phyloP scores from a whole-genome alignment of 2,113 vertebrate genomes.

The Fulmarus glacialis region DNA sequence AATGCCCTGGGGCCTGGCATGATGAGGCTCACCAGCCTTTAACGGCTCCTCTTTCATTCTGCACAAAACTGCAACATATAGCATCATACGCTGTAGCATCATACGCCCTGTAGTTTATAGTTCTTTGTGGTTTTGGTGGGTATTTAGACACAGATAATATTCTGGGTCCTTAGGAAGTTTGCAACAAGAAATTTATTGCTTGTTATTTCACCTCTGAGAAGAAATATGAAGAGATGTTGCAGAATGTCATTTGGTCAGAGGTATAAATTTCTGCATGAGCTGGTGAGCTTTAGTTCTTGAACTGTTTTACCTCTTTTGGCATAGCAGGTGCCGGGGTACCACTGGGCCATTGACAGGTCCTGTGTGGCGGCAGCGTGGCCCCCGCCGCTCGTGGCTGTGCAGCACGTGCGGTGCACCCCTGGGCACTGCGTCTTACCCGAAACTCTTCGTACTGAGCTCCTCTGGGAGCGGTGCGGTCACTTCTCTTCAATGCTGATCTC shows the following conservation, averaged over 20 bases:
- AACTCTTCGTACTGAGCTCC: not conserved
- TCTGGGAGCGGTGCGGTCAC: not conserved
- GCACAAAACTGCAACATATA: accelerated
- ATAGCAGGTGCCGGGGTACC: not conserved
- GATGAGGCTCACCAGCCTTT: not conserved
- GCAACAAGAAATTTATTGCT: not conserved
- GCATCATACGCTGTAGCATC: not conserved
- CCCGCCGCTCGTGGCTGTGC: not conserved
- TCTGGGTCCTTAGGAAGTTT: not conserved
- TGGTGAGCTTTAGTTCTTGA: not conserved
- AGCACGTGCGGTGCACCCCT: accelerated
- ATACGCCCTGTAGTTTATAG: accelerated
- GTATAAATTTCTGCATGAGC: not conserved
- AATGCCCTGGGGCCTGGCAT: not conserved
- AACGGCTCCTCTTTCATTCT: not conserved
- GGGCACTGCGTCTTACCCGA: not conserved
- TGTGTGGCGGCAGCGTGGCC: not conserved
- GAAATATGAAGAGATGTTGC: not conserved
- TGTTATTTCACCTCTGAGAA: not conserved
- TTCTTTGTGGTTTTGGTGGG: not conserved
- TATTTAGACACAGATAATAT: not conserved
- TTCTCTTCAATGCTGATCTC: not conserved
- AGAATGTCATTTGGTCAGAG: not conserved
- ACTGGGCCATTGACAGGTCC: accelerated
- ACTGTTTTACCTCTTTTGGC: not conserved